These are phyloP conservation scores for Carlito syrichta DNA, from an alignment of 2,113 vertebrate species.

Conservation along the genomic window DNA sequence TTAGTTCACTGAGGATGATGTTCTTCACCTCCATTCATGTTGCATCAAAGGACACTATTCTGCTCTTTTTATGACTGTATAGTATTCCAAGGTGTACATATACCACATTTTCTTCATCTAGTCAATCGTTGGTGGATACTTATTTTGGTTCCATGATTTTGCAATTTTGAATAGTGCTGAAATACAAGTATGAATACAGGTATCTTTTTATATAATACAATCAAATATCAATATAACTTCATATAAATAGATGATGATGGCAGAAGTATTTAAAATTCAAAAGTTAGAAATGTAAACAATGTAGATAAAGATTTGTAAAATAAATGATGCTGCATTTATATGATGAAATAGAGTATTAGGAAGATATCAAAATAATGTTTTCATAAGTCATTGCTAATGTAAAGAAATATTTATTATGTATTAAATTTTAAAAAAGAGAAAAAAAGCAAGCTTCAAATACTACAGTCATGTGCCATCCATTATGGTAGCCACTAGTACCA, in stretches of 20 bases:
- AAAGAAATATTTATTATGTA: not conserved
- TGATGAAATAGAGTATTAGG: not conserved
- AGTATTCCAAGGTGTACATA: no score
- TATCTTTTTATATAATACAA: no score
- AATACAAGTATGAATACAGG: no score
- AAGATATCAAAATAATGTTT: not conserved
- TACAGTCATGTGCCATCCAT: not conserved
- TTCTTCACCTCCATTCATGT: no score
- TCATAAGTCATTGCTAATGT: not conserved
- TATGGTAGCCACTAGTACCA: not conserved
- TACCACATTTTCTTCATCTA: no score
- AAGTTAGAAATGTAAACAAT: not conserved
- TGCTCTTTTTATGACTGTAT: no score
- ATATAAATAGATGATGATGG: not conserved
- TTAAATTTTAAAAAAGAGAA: not conserved
- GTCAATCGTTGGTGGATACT: no score
- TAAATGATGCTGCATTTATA: not conserved
- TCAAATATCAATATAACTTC: not conserved
- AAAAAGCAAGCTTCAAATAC: not conserved
- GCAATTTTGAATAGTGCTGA: no score
- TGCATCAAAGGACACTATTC: no score
- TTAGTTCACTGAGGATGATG: no score
- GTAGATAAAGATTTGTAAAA: not conserved
- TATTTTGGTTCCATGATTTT: no score
- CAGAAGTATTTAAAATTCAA: not conserved